Evolutionary conservation across 1,140 invertebrate genomes (phyloP).

Genomic region (Diabrotica undecimpunctata): DNA sequence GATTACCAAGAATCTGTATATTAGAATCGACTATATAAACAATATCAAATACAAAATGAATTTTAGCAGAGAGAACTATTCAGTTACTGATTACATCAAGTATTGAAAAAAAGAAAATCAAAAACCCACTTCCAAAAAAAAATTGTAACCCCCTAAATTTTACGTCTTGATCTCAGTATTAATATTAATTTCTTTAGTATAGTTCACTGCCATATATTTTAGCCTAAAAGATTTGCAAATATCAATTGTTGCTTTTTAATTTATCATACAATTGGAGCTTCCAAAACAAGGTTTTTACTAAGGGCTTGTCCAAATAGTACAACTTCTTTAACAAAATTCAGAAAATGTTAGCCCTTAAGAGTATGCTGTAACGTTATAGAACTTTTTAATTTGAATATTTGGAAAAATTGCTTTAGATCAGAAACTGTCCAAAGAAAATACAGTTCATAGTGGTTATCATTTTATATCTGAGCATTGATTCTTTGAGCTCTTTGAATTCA

Average conservation of each 20-base stretch:
- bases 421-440: too few species aligned
- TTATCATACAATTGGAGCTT: neutral
- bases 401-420: too few species aligned
- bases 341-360: too few species aligned
- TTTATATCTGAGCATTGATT: too few species aligned
- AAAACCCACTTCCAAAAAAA: neutral
- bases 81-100: conserved; percentile 2
- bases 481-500: too few species aligned
- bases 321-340: too few species aligned
- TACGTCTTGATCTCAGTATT: conserved; percentile 44
- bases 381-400: too few species aligned
- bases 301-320: neutral
- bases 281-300: neutral
- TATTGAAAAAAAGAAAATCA: neutral
- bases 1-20: neutral
- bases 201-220: conserved; percentile 41
- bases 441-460: too few species aligned
- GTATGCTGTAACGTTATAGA: too few species aligned
- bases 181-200: conserved; percentile 36
- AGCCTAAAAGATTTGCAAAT: neutral
- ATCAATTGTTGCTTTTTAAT: neutral
- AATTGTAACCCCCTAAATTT: conserved; percentile 11
- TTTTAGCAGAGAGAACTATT: neutral
- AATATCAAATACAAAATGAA: neutral
- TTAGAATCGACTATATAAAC: neutral